Base-by-base conservation (phyloP, 2,797 vertebrate species). In the Platyrinchus mystaceus region DNA sequence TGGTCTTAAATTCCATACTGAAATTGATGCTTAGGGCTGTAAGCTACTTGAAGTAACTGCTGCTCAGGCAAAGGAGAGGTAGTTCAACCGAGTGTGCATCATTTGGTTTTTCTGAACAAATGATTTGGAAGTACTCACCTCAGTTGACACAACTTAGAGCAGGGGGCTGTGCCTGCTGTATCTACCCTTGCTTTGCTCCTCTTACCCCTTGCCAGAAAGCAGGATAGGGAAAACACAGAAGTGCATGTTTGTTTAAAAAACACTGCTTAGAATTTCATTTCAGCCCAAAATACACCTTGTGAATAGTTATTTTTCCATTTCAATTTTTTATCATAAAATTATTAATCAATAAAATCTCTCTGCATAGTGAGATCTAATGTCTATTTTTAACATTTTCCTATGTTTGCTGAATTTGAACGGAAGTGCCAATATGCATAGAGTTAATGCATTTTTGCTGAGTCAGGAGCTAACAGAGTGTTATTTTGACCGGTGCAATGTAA, bases 251-350 rank as follows among this genome's bases (percentile, higher is more conserved):
- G 0, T 46, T 24, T 76, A 22, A 36, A 49, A 68, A 90, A 22
- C 12, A 30, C 4, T 27, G 27, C 8, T 69, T 59, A 58, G 32
- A 84, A 73, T 74, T 86, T 49, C 3, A 44, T 83, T 83, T 67
- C 36, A 60, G 12, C 6, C 30, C 16, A 26, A 43, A 17, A 14
- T 53, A 20, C 0, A 1, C 3, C 3, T 67, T 44, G 59, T 20
- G 7, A 92, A 77, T 24, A 59, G 8, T 6, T 60, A 20, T 68
- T 53, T 91, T 50, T 12, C 10, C 17, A 22, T 83, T 68, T 75
- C 4, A 8, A 41, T 41, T 36, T 88, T 91, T 44, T 14, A 53
- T 47, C 6, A 41, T 27, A 39, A 74, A 78, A 69, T 47, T 52
- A 41, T 5, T 68, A 41, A 56, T 37, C 4, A 46, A 18, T 63